These are phyloP conservation scores for Nematostella vectensis DNA, from an alignment of 92 coral and sea anemone genomes.

Conservation along the genomic window DNA sequence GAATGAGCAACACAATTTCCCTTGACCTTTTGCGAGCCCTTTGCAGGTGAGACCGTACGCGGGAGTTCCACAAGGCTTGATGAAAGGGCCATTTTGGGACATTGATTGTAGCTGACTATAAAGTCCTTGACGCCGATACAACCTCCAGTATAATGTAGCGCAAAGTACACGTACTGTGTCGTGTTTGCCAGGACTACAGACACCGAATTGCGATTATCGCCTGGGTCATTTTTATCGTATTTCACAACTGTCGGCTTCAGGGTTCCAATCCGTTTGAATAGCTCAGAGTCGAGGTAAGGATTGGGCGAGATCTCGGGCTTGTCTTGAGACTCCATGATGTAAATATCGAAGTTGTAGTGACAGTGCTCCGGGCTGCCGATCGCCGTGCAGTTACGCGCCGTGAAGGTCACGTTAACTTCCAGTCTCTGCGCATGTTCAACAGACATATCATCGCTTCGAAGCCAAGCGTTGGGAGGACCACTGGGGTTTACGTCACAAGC, in stretches of 20 bases:
- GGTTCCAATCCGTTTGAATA: slow-evolving; percentile 5
- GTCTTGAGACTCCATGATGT: slow-evolving; percentile 19
- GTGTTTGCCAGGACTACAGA: slow-evolving; percentile 26
- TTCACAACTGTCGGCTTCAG: slow-evolving; percentile 13
- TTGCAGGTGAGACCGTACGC: slow-evolving; percentile 49
- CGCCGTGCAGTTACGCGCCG: slow-evolving; percentile 31
- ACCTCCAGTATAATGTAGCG: slow-evolving; percentile 52
- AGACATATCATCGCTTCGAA: slow-evolving; percentile 31
- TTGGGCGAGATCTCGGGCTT: slow-evolving; percentile 26
- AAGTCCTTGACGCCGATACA: slow-evolving; percentile 32
- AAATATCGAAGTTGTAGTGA: slow-evolving; percentile 28
- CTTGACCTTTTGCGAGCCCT: slow-evolving; percentile 24
- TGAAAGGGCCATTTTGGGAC: slow-evolving; percentile 36
- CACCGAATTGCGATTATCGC: slow-evolving; percentile 3
- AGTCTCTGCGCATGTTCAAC: slow-evolving; percentile 24
- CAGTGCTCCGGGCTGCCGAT: neutral
- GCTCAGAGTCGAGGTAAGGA: slow-evolving; percentile 6
- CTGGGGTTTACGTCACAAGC: neutral
- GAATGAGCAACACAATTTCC: slow-evolving; percentile 43
- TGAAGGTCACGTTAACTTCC: slow-evolving; percentile 35
- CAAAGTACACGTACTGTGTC: slow-evolving; percentile 34
- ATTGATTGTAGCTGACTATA: slow-evolving; percentile 35
- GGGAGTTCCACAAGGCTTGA: slow-evolving; percentile 38
- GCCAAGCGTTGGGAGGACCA: slow-evolving; percentile 35
- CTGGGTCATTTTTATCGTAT: neutral